These are phyloP conservation scores for Thysanoteuthis rhombus DNA, from an alignment of 2,888 invertebrate genomes.

Conservation along the genomic window DNA sequence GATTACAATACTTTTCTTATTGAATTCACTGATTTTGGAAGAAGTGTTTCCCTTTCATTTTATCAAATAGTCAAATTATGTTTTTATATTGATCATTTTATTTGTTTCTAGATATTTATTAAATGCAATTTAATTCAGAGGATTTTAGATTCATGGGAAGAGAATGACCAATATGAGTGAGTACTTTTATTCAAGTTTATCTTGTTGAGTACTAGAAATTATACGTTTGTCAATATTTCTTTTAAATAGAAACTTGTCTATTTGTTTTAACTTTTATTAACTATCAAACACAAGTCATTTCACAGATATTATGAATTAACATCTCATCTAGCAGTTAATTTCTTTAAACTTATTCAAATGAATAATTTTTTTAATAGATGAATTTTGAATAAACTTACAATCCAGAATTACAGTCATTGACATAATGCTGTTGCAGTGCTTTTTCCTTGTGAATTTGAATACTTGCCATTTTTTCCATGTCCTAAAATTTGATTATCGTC, in stretches of 20 bases:
- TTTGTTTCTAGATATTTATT: conserved; percentile 76
- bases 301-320: no score
- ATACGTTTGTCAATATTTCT: background rate
- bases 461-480: background rate
- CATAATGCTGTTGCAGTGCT: no score
- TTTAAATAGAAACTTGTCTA: background rate
- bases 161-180: conserved; percentile 82
- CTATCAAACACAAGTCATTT: no score
- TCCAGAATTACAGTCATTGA: no score
- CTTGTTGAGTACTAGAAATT: background rate
- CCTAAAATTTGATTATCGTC: background rate
- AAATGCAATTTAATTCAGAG: conserved; percentile 83
- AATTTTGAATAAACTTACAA: no score
- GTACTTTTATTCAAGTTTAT: conserved; percentile 63
- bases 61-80: background rate
- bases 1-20: background rate
- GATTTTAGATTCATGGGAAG: conserved; percentile 83
- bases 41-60: background rate
- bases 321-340: background rate
- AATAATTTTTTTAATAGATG: no score
- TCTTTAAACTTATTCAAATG: no score
- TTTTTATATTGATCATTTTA: conserved; percentile 40
- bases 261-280: background rate
- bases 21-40: background rate
- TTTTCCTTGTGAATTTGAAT: background rate